Evolutionary conservation across 2,797 vertebrate species (phyloP).

Genomic region (Megalops cyprinoides): DNA sequence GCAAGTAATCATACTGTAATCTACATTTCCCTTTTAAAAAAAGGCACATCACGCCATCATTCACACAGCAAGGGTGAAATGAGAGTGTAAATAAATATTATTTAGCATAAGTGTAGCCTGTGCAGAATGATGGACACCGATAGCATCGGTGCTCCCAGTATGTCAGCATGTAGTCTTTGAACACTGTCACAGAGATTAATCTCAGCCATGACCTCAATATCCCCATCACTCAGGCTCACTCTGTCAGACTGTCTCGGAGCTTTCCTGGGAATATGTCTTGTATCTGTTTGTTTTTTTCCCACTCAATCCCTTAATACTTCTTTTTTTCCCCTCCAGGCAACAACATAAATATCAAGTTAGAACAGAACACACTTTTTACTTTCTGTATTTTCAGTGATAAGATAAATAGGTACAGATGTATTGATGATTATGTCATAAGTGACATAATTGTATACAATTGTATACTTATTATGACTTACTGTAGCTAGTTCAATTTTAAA

Average conservation of each 20-base stretch:
- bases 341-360: too few species aligned
- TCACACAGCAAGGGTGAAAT: background rate
- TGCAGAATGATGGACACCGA: background rate
- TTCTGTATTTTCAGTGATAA: too few species aligned
- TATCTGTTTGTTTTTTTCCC: background rate
- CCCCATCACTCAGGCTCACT: slow-evolving; percentile 6
- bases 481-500: too few species aligned
- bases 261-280: background rate
- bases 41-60: too few species aligned
- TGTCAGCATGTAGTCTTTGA: background rate
- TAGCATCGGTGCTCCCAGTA: background rate
- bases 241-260: background rate
- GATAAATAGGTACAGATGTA: too few species aligned
- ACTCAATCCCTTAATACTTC: background rate
- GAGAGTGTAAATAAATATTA: background rate
- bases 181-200: slow-evolving; percentile 4
- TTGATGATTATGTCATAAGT: too few species aligned
- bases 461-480: too few species aligned
- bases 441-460: too few species aligned
- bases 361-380: too few species aligned
- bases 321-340: too few species aligned
- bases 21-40: too few species aligned
- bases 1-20: too few species aligned
- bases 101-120: background rate
- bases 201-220: slow-evolving; percentile 13